A percentile compares a stretch with the other conserved stretches of the same genome.
These are phyloP conservation scores for Cryptomyrus ogoouensis DNA, from an alignment of 2,113 vertebrate species.

Conservation along the genomic window DNA sequence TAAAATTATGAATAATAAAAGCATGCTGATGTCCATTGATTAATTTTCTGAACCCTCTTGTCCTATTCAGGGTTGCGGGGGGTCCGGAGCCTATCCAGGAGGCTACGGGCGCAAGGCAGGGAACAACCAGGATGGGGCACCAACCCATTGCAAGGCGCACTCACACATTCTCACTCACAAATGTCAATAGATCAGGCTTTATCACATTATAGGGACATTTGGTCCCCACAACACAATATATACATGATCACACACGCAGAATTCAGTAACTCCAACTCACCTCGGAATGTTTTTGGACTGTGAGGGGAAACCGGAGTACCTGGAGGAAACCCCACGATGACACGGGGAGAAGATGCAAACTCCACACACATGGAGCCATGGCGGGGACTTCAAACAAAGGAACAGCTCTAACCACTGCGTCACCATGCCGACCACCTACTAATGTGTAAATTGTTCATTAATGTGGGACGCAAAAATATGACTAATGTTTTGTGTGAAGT, in stretches of 20 bases:
- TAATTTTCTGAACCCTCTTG: not conserved
- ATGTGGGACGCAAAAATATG: not conserved
- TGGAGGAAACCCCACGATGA: no score
- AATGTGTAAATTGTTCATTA: not conserved
- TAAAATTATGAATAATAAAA: not conserved
- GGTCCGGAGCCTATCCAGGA: not conserved
- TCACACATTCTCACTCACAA: not conserved
- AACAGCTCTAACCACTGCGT: not conserved
- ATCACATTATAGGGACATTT: not conserved
- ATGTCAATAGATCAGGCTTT: not conserved
- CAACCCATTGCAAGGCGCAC: not conserved
- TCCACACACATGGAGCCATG: no score
- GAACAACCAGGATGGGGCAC: not conserved
- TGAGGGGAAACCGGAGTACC: no score
- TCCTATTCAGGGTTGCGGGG: not conserved
- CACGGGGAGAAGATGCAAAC: no score
- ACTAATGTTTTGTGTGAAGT: not conserved
- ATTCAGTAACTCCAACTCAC: not conserved
- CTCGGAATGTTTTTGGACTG: not conserved
- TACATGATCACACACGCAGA: not conserved
- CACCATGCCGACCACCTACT: not conserved
- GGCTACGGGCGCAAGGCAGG: not conserved
- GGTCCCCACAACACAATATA: not conserved
- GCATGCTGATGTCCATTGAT: not conserved
- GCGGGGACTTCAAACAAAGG: not conserved